Base-by-base conservation (phyloP, 2,888 invertebrate genomes). In the Nemotelus nigrinus region DNA sequence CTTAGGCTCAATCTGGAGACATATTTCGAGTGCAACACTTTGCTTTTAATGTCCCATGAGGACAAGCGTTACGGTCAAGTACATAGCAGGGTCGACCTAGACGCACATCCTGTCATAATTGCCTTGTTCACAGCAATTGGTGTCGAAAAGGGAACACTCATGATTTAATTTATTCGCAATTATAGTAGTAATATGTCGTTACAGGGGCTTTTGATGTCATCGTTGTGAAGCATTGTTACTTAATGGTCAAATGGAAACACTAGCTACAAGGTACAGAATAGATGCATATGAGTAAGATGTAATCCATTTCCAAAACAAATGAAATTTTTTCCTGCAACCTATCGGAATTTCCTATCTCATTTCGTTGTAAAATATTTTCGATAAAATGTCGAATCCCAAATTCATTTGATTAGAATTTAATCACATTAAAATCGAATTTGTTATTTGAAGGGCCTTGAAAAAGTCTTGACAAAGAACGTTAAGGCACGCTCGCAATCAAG, bases 121-220 rank as follows among this genome's bases (percentile, higher is more conserved):
- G 68, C 58, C 76, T 65, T 77, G 76, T 77, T 77, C 76, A 77
- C 76, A 77, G 58, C 76, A 77, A 77, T 77, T 77, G 76, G 67
- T 77, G 68, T 77, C 58, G 76, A 77, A 77, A 58, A 55, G 68
- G 76, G 76, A 55, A 68, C 68, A 68, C 68, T 57, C 55, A 25
- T 77, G 76, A 77, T 77, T 77, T 77, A 77, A 77, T 67, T 77
- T 77, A 77, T 67, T 77, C 68, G 67, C 68, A 77, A 77, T 77
- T 77, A 77, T 77, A 67, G 53, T 55, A 76, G 48, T 76, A 76
- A 76, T 76, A 55, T 67, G 67, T 65, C 76, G 57, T 76, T 44
- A 65, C 76, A 65, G n/a, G 75, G 64, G 25, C 65, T 55, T 76
- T 76, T 76, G 65, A 76, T 76, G 67, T 65, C 76, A 53, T 63